A percentile compares a stretch with the other conserved stretches of the same genome.
Conservation (phyloP, 1,140 invertebrate species). For the Anoplolepis gracilipes region DNA sequence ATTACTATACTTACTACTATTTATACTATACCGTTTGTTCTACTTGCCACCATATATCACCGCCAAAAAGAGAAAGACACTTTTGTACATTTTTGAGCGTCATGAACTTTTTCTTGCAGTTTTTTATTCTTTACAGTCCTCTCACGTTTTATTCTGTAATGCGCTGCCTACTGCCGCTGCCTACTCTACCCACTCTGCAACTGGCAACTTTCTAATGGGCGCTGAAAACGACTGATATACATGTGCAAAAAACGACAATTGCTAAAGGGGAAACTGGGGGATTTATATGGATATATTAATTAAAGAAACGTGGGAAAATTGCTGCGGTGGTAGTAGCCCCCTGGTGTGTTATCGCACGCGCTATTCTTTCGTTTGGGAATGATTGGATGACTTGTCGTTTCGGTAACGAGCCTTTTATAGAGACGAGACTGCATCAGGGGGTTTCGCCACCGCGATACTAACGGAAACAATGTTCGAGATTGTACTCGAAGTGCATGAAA, state of each 20-base stretch:
- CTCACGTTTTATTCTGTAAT: constrained; percentile 82
- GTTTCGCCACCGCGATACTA: constrained; percentile 53
- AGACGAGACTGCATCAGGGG: constrained; percentile 10
- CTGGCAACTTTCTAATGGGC: constrained; percentile 74
- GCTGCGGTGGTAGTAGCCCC: background rate
- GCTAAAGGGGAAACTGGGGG: constrained; percentile 13
- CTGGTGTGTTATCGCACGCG: background rate
- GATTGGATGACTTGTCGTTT: background rate
- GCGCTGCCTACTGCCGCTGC: constrained; percentile 82
- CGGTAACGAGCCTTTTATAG: background rate
- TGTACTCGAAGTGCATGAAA: constrained; percentile 67
- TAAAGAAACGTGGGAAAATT: constrained; percentile 32
- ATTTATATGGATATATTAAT: constrained; percentile 40
- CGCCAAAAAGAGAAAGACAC: constrained; percentile 64
- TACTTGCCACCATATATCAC: constrained; percentile 68
- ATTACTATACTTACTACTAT: constrained; percentile 59
- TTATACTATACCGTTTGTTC: constrained; percentile 59
- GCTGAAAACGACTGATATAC: constrained; percentile 62
- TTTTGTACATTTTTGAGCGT: constrained; percentile 77
- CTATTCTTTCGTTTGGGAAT: background rate
- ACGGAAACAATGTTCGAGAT: constrained; percentile 60
- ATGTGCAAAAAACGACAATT: constrained; percentile 14
- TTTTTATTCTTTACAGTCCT: constrained; percentile 81
- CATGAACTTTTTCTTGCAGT: constrained; percentile 78
- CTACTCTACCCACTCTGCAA: constrained; percentile 81